These are phyloP conservation scores for Donacobius atricapilla DNA, from an alignment of 2,113 vertebrate genomes.

Conservation along the genomic window DNA sequence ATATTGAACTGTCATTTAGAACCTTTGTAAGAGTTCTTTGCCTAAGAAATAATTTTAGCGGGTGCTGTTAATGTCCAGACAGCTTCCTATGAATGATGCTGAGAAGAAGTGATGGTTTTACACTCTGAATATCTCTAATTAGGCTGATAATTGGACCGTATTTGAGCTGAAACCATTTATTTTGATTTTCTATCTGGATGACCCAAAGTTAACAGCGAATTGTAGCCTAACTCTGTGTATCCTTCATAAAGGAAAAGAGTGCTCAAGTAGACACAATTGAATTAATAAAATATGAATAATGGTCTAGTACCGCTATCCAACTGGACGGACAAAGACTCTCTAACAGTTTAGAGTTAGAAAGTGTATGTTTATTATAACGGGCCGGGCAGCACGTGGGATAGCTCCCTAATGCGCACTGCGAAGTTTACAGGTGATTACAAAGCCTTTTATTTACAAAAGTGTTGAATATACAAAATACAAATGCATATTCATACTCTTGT, in stretches of 20 bases:
- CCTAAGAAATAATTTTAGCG: neutral
- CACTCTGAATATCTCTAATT: neutral
- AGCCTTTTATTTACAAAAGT: too few relatives aligned
- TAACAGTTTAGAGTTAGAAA: too few relatives aligned
- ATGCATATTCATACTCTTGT: too few relatives aligned
- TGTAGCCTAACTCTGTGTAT: neutral
- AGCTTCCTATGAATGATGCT: neutral
- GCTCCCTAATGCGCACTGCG: too few relatives aligned
- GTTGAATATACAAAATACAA: too few relatives aligned
- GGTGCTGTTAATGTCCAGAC: neutral
- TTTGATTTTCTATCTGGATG: neutral
- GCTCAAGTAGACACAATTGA: neutral
- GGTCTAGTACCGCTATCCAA: too few relatives aligned
- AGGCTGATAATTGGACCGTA: neutral
- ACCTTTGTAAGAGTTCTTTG: neutral
- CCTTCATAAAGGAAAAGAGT: neutral
- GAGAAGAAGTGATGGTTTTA: neutral
- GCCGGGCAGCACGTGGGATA: too few relatives aligned
- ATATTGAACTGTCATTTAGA: neutral
- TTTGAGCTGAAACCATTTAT: neutral
- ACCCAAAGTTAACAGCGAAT: neutral
- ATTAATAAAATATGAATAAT: too few relatives aligned
- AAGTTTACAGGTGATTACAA: too few relatives aligned
- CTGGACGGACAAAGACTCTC: too few relatives aligned
- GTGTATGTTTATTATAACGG: too few relatives aligned